A percentile compares a stretch with the other conserved stretches of the same genome.
These are phyloP conservation scores for Procavia capensis DNA, from an alignment of 2,113 vertebrate genomes.

Conservation along the genomic window DNA sequence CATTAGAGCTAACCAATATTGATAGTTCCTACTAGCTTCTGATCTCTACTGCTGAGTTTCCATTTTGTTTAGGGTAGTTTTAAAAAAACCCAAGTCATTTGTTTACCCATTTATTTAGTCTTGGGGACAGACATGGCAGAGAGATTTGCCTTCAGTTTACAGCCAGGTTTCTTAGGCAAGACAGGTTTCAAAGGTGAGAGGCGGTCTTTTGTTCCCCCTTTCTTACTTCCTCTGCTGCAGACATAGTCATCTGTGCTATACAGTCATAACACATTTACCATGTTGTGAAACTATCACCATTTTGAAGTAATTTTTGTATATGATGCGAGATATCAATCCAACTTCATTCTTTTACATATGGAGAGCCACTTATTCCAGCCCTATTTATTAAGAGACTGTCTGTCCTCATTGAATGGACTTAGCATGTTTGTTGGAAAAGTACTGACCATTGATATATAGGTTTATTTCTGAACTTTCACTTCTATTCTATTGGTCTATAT, in stretches of 20 bases:
- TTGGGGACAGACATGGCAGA: not conserved
- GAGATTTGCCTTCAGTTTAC: not conserved
- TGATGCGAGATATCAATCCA: not conserved
- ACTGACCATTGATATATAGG: not conserved
- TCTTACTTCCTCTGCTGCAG: not conserved
- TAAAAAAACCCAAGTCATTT: not conserved
- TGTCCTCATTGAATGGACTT: not conserved
- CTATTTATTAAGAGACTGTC: not conserved
- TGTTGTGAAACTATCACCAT: not conserved
- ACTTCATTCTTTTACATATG: not conserved
- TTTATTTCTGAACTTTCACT: not conserved
- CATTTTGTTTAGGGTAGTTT: not conserved
- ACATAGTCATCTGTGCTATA: not conserved
- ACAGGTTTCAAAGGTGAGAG: not conserved
- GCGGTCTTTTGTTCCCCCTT: not conserved
- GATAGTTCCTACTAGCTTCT: not conserved
- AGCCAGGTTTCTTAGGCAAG: not conserved
- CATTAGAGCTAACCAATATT: not conserved
- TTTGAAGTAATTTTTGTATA: not conserved
- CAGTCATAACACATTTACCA: not conserved
- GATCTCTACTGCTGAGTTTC: not conserved
- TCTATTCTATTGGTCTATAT: not conserved
- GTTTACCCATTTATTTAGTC: not conserved
- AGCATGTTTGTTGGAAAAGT: not conserved
- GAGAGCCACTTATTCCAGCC: not conserved